Evolutionary conservation across 2,888 invertebrate genomes (phyloP).

Genomic region (Tenthredo mesomela): DNA sequence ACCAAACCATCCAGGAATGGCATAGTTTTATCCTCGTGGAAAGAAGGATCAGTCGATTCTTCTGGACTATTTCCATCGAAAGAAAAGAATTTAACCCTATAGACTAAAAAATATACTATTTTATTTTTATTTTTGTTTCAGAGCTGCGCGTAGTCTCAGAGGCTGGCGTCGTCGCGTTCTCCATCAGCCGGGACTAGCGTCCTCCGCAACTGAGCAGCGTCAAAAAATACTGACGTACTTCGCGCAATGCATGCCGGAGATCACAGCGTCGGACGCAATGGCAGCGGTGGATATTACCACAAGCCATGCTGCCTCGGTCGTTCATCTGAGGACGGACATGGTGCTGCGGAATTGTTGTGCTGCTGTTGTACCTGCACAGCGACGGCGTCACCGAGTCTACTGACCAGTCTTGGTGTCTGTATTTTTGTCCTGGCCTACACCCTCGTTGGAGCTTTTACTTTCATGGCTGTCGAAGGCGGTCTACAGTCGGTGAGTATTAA

Average conservation of each 20-base stretch:
- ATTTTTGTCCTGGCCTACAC: slow-evolving; percentile 94
- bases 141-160: slow-evolving; percentile 49
- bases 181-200: slow-evolving; percentile 13
- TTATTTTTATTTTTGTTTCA: background rate
- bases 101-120: too few species aligned
- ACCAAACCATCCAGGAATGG: too few species aligned
- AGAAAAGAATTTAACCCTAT: too few species aligned
- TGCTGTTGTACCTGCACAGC: slow-evolving; percentile 81
- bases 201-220: slow-evolving; percentile 69
- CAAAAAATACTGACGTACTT: slow-evolving; percentile 72
- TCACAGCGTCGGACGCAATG: slow-evolving; percentile 50
- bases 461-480: slow-evolving; percentile 90
- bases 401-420: slow-evolving; percentile 91
- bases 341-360: slow-evolving; percentile 77
- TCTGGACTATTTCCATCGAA: background rate
- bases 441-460: slow-evolving; percentile 94
- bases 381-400: slow-evolving; percentile 81
- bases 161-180: slow-evolving; percentile 44
- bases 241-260: slow-evolving; percentile 58
- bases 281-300: slow-evolving; percentile 55
- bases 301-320: slow-evolving; percentile 56
- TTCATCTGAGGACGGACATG: slow-evolving; percentile 63
- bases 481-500: slow-evolving; percentile 70
- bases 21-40: background rate
- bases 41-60: background rate